Base-by-base conservation (phyloP, 2,797 vertebrate species). In the Ibycter americanus region DNA sequence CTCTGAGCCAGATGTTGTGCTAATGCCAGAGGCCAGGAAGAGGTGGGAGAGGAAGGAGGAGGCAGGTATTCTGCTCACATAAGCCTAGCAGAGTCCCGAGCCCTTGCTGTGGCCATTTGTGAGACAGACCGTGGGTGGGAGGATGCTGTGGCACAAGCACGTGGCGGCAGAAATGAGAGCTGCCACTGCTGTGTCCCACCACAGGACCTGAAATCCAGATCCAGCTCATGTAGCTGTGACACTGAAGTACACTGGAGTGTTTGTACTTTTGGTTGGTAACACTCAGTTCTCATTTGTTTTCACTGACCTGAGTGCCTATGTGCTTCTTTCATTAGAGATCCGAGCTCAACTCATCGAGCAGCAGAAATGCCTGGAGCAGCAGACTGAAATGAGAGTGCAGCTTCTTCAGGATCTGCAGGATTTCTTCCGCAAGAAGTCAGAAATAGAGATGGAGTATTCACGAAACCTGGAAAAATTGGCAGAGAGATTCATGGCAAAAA, bases 401-500 rank as follows among this genome's bases (percentile, higher is more conserved):
- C 99, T 99, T 87, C 99, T 99, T 84, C 99, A 99, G 97, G 99
- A 99, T 96, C 99, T 99, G 40, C 99, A 99, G 97, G 99, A 99
- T 97, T 99, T 99, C 98, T 99, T 99, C 98, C 99, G 99, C 85
- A 99, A 99, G 98, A 99, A 99, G 97, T 98, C 99, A 0, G 99
- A 99, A 98, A 99, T 99, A 83, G 99, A 99, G 97, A 99, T 99
- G 66, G 99, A 99, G 83, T 99, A 99, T 97, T 99, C 99, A 31
- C 98, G 99, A 71, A 99, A 99, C 97, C 96, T 99, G 91, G 99
- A 99, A 97, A 99, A 99, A 90, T 96, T 99, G 95, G 99, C 99
- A 0, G 99, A 99, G 80, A 99, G 99, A 87, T 99, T 99, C 98
- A 99, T 99, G 99, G 99, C 99, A 27, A 99, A 99, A 98, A 99